Evolutionary conservation across 2,888 invertebrate genomes (phyloP).

Genomic region (Nomada lathburiana): DNA sequence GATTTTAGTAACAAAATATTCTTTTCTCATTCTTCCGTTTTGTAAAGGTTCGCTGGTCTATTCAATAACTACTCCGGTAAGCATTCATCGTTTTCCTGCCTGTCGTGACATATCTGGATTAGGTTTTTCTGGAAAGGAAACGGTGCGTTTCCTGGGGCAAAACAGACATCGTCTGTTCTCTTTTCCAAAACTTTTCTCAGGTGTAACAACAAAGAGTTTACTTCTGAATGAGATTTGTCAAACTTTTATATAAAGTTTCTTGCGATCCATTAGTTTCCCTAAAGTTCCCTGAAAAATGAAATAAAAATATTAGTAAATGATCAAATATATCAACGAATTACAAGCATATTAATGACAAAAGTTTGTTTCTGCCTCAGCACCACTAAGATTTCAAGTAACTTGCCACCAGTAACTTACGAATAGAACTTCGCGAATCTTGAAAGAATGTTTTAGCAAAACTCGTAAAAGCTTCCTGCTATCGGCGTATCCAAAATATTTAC

Average conservation of each 20-base stretch:
- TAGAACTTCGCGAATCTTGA: no score
- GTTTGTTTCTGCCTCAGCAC: no score
- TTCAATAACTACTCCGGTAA: neutral
- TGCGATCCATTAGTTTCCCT: neutral
- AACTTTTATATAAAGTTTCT: neutral
- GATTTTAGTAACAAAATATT: slow-evolving; percentile 8
- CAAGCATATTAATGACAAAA: no score
- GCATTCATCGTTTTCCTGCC: slow-evolving; percentile 24
- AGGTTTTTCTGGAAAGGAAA: neutral
- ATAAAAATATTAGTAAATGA: no score
- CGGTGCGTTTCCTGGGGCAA: no score
- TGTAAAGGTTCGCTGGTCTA: neutral
- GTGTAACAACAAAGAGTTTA: no score
- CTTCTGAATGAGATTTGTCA: no score
- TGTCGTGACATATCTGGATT: slow-evolving; percentile 4
- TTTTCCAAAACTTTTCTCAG: no score
- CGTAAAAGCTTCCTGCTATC: neutral
- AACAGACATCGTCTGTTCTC: neutral
- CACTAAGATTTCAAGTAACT: neutral
- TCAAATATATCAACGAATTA: no score
- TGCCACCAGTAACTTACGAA: neutral
- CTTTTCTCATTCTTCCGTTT: neutral
- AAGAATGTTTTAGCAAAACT: neutral
- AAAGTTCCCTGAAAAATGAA: neutral
- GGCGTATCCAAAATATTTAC: slow-evolving; percentile 4